These are phyloP conservation scores for Hirundo rustica DNA, from an alignment of 2,797 vertebrate genomes.

Conservation along the genomic window DNA sequence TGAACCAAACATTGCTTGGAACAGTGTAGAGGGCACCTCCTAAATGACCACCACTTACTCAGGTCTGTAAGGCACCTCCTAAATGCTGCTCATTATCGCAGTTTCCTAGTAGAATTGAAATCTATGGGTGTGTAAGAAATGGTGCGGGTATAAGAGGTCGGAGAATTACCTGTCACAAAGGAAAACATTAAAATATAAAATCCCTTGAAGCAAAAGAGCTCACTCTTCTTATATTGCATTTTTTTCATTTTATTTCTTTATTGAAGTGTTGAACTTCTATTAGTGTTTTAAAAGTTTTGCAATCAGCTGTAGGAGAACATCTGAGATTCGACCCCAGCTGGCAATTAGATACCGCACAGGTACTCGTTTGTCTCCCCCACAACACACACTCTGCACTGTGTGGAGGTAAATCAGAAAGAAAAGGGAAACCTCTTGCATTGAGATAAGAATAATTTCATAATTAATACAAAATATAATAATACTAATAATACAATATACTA, in stretches of 20 bases:
- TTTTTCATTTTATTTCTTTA: constrained; percentile 3
- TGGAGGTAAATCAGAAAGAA: neutral
- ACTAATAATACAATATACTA: neutral
- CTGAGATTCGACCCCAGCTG: neutral
- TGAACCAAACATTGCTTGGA: neutral
- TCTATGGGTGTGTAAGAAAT: neutral
- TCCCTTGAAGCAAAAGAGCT: neutral
- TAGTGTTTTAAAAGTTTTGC: constrained; percentile 13
- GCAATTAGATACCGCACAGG: neutral
- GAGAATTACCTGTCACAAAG: neutral
- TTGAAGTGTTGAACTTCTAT: neutral
- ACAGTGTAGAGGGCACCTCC: neutral
- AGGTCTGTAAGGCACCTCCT: neutral
- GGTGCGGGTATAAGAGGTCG: neutral
- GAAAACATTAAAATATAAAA: constrained; percentile 11
- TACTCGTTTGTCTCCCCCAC: rapidly evolving
- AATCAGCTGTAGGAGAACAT: neutral
- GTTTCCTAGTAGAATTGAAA: neutral
- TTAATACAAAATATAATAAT: neutral
- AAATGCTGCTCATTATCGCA: neutral
- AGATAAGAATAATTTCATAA: neutral
- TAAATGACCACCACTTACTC: neutral
- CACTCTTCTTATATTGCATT: neutral
- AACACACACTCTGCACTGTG: neutral
- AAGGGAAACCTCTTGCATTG: neutral